These are phyloP conservation scores for Chionis minor DNA, from an alignment of 2,113 vertebrate species.

Conservation along the genomic window DNA sequence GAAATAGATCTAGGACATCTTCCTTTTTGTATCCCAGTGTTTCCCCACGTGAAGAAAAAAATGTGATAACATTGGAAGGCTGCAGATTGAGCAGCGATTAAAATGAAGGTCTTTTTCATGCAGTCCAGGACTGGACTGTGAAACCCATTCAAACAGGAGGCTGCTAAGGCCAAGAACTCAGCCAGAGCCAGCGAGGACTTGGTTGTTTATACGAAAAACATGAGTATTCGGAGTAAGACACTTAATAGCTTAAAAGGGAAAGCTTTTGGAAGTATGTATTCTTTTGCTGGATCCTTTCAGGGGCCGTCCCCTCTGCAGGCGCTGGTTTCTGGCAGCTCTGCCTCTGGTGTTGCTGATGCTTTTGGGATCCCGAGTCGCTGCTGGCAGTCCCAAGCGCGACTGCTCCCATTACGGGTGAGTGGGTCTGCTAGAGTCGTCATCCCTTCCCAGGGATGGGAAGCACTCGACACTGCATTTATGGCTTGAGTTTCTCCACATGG, in stretches of 20 bases:
- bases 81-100: not conserved
- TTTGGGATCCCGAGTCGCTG: not conserved
- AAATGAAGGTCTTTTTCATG: not conserved
- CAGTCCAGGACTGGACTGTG: not conserved
- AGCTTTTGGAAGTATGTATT: not conserved
- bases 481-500: not conserved
- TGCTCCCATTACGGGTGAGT: not conserved
- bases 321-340: not conserved
- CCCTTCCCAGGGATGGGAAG: not conserved
- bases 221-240: not conserved
- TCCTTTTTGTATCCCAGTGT: not conserved
- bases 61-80: not conserved
- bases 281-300: not conserved
- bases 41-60: not conserved
- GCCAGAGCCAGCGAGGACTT: not conserved
- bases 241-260: not conserved
- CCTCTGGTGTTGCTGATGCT: not conserved
- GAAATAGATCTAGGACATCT: not conserved
- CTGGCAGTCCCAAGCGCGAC: not conserved
- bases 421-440: not conserved
- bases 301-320: not conserved
- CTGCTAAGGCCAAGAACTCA: not conserved
- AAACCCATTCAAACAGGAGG: not conserved
- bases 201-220: not conserved
- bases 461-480: not conserved